Percentiles rank a stretch among this genome's conserved stretches.
phyloP scores from a whole-genome alignment of 2,113 vertebrate genomes.

The Ursus arctos region DNA sequence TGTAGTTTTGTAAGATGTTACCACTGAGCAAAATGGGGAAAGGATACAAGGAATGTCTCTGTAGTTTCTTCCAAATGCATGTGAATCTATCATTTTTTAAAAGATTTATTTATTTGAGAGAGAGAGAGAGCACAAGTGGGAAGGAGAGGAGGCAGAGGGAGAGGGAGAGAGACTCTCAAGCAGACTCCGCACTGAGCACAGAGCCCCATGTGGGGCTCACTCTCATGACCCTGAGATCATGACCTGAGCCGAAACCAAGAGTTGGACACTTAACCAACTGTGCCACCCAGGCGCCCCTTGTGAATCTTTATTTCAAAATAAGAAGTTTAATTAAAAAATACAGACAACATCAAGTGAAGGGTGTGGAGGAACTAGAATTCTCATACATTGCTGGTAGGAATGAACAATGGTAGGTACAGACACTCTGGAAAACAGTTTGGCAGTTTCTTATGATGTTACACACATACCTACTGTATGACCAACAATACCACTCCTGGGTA shows the following conservation, averaged over 20 bases:
- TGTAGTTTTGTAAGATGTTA: background rate
- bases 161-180: background rate
- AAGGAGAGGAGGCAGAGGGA: background rate
- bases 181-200: background rate
- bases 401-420: background rate
- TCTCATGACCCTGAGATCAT: background rate
- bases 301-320: background rate
- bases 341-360: background rate
- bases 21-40: background rate
- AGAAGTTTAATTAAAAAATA: background rate
- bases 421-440: background rate
- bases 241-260: background rate
- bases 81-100: background rate
- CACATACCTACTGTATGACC: background rate
- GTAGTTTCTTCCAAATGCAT: background rate
- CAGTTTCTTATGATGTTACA: constrained; percentile 42
- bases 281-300: background rate
- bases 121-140: background rate
- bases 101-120: background rate
- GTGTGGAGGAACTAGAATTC: background rate
- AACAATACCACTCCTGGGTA: background rate
- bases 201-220: background rate
- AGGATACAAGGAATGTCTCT: background rate
- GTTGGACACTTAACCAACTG: background rate
- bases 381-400: background rate